Conservation (phyloP, 2,113 vertebrate genomes). For the Trematocara macrostoma region DNA sequence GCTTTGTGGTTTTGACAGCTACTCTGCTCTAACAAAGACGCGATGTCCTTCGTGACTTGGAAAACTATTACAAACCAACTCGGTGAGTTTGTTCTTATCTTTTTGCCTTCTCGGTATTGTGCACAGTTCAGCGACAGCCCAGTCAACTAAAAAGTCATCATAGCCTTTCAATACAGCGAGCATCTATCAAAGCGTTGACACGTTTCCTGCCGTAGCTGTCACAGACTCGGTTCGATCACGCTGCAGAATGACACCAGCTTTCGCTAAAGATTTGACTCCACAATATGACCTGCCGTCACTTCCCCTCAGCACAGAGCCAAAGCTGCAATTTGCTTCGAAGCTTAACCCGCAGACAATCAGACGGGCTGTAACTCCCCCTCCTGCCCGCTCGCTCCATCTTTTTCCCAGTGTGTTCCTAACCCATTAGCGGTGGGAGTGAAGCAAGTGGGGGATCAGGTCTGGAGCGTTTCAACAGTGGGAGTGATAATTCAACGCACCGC, state of each 20-base stretch:
- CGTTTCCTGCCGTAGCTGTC: conserved; percentile 61
- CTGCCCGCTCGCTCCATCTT: not conserved
- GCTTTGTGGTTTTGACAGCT: conserved; percentile 52
- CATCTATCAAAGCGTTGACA: conserved; percentile 67
- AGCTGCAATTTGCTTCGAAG: conserved; percentile 50
- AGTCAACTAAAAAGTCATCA: conserved; percentile 67
- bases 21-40: conserved; percentile 46
- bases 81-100: conserved; percentile 50
- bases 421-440: conserved; percentile 58
- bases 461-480: conserved; percentile 53
- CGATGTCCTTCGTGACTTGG: conserved; percentile 32
- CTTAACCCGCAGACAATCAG: conserved; percentile 44
- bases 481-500: conserved; percentile 66
- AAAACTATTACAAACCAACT: conserved; percentile 51
- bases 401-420: conserved; percentile 40
- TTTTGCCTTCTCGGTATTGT: conserved; percentile 19
- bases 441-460: conserved; percentile 50
- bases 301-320: conserved; percentile 8
- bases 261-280: conserved; percentile 59
- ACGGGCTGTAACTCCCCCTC: not conserved
- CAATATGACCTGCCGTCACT: conserved; percentile 42
- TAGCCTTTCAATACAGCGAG: conserved; percentile 48
- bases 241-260: conserved; percentile 50
- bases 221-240: conserved; percentile 47
- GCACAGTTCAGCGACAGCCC: conserved; percentile 39